Conservation (phyloP, 1,140 invertebrate species). For the Dendroctonus ponderosae region DNA sequence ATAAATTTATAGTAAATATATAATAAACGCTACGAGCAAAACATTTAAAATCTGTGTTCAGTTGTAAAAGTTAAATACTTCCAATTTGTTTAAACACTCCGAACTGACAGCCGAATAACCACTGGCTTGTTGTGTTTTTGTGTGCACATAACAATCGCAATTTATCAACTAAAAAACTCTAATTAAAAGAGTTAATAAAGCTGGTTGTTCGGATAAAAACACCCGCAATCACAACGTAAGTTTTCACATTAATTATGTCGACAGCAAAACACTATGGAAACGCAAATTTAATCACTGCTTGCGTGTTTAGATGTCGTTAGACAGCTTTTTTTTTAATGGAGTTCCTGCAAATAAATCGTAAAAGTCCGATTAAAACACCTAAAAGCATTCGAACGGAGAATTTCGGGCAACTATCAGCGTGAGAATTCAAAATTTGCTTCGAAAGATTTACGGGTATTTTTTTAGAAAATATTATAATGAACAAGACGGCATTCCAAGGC, state of each 20-base stretch:
- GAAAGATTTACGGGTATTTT: background rate
- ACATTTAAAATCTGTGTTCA: too few relatives aligned
- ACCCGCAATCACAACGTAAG: slow-evolving; percentile 28
- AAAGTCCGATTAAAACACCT: slow-evolving; percentile 30
- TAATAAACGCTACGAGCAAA: too few relatives aligned
- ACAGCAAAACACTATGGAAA: slow-evolving; percentile 30
- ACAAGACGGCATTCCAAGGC: too few relatives aligned
- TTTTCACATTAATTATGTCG: slow-evolving; percentile 33
- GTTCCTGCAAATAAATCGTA: slow-evolving; percentile 29
- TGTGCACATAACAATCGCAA: slow-evolving; percentile 5
- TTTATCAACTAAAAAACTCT: slow-evolving; percentile 20
- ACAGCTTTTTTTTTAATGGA: slow-evolving; percentile 23
- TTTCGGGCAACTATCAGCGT: slow-evolving; percentile 18
- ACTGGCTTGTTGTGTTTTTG: too few relatives aligned
- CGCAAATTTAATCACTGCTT: slow-evolving; percentile 30
- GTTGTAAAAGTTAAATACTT: too few relatives aligned
- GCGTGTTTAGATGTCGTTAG: slow-evolving; percentile 23
- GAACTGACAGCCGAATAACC: too few relatives aligned
- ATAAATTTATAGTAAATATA: too few relatives aligned
- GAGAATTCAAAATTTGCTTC: slow-evolving; percentile 15
- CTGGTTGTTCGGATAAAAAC: slow-evolving; percentile 21
- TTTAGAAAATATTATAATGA: too few relatives aligned
- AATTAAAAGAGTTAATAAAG: slow-evolving; percentile 27
- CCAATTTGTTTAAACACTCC: too few relatives aligned
- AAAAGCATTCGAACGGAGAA: slow-evolving; percentile 11